These are phyloP conservation scores for Stichodactyla mertensii DNA, from an alignment of 64 coral and sea anemone species.

Conservation along the genomic window DNA sequence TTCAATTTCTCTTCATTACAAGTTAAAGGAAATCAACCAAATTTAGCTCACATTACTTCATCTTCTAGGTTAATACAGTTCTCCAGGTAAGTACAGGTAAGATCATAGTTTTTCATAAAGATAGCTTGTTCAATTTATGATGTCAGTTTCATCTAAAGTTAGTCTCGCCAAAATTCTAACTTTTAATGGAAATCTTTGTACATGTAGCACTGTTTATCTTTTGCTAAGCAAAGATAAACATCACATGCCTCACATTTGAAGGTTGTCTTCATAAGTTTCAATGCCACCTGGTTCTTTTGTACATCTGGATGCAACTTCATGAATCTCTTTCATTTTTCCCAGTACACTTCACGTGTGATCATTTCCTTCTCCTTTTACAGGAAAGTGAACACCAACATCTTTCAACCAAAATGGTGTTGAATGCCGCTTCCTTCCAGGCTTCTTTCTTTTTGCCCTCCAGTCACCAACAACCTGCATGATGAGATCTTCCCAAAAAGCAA, in stretches of 20 bases:
- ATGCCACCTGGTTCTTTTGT: slow-evolving; percentile 19
- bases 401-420: slow-evolving; percentile 28
- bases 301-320: slow-evolving; percentile 27
- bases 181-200: slow-evolving; percentile 47
- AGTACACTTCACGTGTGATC: slow-evolving; percentile 51
- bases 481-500: slow-evolving; percentile 40
- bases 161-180: slow-evolving; percentile 39
- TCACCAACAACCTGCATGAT: slow-evolving; percentile 34
- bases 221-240: slow-evolving; percentile 61
- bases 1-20: neutral
- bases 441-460: slow-evolving; percentile 43
- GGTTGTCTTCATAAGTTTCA: slow-evolving; percentile 52
- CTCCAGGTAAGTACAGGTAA: neutral
- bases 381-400: slow-evolving; percentile 40
- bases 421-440: slow-evolving; percentile 41
- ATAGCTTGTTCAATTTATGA: neutral
- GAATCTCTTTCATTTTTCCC: slow-evolving; percentile 30
- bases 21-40: neutral
- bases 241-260: slow-evolving; percentile 54
- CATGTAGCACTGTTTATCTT: slow-evolving; percentile 57
- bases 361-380: slow-evolving; percentile 52
- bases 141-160: neutral
- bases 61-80: slow-evolving; percentile 3
- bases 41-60: neutral
- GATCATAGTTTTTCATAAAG: slow-evolving; percentile 7